These are phyloP conservation scores for Augochlorella aurata DNA, from an alignment of 2,888 invertebrate genomes.

Conservation along the genomic window DNA sequence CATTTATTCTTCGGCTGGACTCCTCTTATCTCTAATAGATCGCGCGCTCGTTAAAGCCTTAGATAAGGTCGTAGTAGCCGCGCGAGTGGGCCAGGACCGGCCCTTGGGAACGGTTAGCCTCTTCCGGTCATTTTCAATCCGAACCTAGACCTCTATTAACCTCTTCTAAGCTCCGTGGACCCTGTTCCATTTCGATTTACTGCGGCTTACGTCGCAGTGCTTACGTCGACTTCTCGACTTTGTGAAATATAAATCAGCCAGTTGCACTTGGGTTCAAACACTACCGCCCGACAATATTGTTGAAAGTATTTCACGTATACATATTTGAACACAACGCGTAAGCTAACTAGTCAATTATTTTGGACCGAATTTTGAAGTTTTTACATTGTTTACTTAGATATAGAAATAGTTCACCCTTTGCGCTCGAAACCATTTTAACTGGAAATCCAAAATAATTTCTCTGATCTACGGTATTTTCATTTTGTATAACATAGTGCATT, in stretches of 20 bases:
- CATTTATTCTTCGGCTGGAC: constrained; percentile 73
- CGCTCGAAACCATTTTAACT: no score
- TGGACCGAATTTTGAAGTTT: no score
- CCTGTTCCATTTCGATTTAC: constrained; percentile 70
- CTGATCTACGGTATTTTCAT: no score
- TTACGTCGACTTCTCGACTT: constrained; percentile 17
- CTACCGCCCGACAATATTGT: no score
- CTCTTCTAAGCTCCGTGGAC: constrained; percentile 57
- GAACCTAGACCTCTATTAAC: constrained; percentile 71
- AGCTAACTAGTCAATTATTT: no score
- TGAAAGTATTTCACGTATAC: no score
- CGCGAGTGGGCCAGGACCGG: constrained; percentile 49
- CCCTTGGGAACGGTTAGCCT: constrained; percentile 73
- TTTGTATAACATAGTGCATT: no score
- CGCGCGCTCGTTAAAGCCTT: constrained; percentile 69
- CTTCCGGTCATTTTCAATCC: constrained; percentile 75
- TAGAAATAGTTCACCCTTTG: no score
- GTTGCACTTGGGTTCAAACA: not conserved
- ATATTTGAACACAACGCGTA: no score
- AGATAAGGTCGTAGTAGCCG: constrained; percentile 69
- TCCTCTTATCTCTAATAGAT: constrained; percentile 77
- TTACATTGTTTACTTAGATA: no score
- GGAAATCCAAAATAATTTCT: no score
- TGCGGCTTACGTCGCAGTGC: constrained; percentile 48
- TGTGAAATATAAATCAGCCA: constrained; percentile 8